Conservation (phyloP, 2,888 invertebrate species). For the Tipula helvola region DNA sequence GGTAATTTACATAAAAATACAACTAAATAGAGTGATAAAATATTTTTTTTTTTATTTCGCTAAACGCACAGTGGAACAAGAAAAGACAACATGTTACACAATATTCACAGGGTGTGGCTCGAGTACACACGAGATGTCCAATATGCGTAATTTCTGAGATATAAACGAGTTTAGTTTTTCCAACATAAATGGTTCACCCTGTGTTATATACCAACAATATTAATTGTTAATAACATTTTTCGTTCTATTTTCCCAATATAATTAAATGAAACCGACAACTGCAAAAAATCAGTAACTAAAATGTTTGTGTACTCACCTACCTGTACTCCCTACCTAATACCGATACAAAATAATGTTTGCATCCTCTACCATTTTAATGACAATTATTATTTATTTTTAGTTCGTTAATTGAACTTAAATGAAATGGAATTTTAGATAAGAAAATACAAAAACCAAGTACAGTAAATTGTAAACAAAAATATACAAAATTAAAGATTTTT, state of each 20-base stretch:
- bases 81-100: not conserved
- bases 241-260: not conserved
- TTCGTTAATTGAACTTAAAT: not conserved
- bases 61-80: not conserved
- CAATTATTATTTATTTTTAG: not conserved
- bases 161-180: too few relatives aligned
- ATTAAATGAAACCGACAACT: not conserved
- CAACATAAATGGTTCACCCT: not conserved
- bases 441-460: not conserved
- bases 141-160: too few relatives aligned
- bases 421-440: not conserved
- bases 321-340: not conserved
- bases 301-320: not conserved
- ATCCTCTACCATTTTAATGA: not conserved
- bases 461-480: too few relatives aligned
- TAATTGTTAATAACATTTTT: too few relatives aligned
- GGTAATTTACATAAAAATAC: not conserved
- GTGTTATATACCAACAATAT: not conserved
- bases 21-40: not conserved
- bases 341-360: not conserved
- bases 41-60: not conserved
- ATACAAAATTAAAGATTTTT: not conserved
- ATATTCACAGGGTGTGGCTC: not conserved
- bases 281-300: not conserved
- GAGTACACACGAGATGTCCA: too few relatives aligned